Evolutionary conservation across 2,888 invertebrate genomes (phyloP), one percentile per base, ranked within the genome.

Genomic region (Endomychus coccineus): DNA sequence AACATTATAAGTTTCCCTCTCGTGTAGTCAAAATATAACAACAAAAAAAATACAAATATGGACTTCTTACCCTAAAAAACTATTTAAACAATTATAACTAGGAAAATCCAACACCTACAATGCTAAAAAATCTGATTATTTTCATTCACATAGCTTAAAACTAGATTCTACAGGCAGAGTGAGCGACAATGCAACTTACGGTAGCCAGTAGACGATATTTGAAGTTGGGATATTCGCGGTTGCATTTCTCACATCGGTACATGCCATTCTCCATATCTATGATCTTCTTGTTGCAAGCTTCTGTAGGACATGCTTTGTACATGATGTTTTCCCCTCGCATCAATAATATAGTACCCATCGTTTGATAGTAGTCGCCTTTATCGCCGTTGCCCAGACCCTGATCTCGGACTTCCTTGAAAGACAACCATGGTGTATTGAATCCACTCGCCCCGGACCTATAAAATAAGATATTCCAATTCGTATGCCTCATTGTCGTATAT

Each of bases 171-270:
- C n/a, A n/a, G n/a, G n/a, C n/a, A n/a, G n/a, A n/a, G n/a, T n/a
- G n/a, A n/a, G n/a, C n/a, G n/a, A n/a, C n/a, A n/a, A n/a, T n/a
- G n/a, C n/a, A n/a, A 75, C 81, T 78, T 64, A 91, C 90, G 55
- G 74, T 74, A 14, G 88, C 64, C 34, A 97, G 69, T 45, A 94
- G 68, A 25, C 95, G 75, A 68, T 89, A 90, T 56, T 88, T 89
- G 64, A 80, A 96, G 50, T 83, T 83, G 1, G 84, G 80, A 59
- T 75, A 87, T 46, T 89, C 88, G 35, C 78, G 71, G 55, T 82
- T 78, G 62, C 98, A 98, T 65, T 97, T 97, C 63, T 97, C 97
- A 65, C 98, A 99, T 34, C 91, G 74, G 66, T 79, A 97, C 58
- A 81, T 73, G 0, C 89, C 90, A 55, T 90, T 90, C 45, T 83